Evolutionary conservation across 2,888 invertebrate genomes (phyloP), one percentile per base, ranked within the genome.

Genomic region (Macrophya annulata): DNA sequence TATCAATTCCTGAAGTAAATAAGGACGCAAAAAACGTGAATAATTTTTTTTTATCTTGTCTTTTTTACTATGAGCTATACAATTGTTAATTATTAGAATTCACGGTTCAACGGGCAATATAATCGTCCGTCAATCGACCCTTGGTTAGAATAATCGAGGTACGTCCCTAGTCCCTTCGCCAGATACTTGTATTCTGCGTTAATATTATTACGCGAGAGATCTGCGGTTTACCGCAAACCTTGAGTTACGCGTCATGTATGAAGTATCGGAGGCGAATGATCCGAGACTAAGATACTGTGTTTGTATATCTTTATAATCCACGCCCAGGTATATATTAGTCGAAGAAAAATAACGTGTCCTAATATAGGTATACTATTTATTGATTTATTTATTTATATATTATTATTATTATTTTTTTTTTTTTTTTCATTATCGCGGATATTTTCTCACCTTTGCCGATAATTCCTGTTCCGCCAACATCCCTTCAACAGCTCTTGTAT

Each of bases 401-500:
- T 21, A 8, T 10, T 68, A 15, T 8, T 4, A n/a, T 59, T 59
- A 3, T 59, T 59, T 25, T 10, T 62, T 62, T 62, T 62, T 62
- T 25, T 62, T 1, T 62, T 4, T 3, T 31, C 2, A 9, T 25
- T 65, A 65, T 43, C 77, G 77, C 31, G 31, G 8, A 43, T 31
- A 4, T 59, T 65, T 85, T 86, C 88, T 91, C 93, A 96, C 96
- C 93, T 94, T 94, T 74, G 97, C 96, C 65, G 94, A 94, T 51
- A 95, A 94, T 76, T 96, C 95, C 90, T 97, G 96, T 37, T 96
- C 96, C 0, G 94, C 94, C 55, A 99, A 94, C 94, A 98, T 96
- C 43, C 94, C 94, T 88, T 96, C 95, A 15, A 98, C 98, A 2
- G 96, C 95, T 2, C 94, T 94, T 89, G 96, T 95, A 94, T 98